These are phyloP conservation scores for Lasioglossum morio DNA, from an alignment of 2,888 invertebrate genomes.

Conservation along the genomic window DNA sequence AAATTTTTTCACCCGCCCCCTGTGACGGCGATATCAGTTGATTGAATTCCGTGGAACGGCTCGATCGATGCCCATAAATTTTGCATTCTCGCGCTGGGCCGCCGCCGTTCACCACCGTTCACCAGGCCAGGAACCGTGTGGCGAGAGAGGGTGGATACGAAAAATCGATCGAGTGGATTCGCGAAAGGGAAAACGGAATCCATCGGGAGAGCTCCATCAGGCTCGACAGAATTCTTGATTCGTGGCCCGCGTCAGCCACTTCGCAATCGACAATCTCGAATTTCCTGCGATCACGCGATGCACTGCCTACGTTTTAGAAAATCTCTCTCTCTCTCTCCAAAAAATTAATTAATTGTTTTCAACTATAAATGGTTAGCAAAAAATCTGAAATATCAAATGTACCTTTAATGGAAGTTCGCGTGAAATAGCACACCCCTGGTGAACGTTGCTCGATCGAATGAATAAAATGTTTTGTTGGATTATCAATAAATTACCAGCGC, in stretches of 20 bases:
- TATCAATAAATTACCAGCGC: too few species aligned
- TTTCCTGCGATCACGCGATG: background rate
- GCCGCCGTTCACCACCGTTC: background rate
- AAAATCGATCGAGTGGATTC: constrained; percentile 60
- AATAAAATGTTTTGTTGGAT: background rate
- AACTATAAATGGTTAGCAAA: too few species aligned
- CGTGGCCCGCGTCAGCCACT: background rate
- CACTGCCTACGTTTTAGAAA: background rate
- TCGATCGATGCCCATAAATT: constrained; percentile 58
- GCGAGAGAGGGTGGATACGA: background rate
- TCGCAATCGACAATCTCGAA: background rate
- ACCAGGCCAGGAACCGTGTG: background rate
- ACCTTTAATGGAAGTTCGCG: too few species aligned
- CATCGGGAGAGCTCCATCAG: background rate
- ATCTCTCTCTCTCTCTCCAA: too few species aligned
- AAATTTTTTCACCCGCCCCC: background rate
- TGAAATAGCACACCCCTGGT: background rate
- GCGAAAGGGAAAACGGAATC: constrained; percentile 57
- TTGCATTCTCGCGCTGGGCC: constrained; percentile 43
- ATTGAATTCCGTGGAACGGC: constrained; percentile 62
- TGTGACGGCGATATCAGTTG: constrained; percentile 50
- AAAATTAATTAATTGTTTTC: too few species aligned
- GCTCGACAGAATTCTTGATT: constrained; percentile 20
- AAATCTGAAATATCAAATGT: too few species aligned
- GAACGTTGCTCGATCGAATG: background rate